Evolutionary conservation across 2,888 invertebrate genomes (phyloP), one percentile per base, ranked within the genome.

Genomic region (Antitype chi): DNA sequence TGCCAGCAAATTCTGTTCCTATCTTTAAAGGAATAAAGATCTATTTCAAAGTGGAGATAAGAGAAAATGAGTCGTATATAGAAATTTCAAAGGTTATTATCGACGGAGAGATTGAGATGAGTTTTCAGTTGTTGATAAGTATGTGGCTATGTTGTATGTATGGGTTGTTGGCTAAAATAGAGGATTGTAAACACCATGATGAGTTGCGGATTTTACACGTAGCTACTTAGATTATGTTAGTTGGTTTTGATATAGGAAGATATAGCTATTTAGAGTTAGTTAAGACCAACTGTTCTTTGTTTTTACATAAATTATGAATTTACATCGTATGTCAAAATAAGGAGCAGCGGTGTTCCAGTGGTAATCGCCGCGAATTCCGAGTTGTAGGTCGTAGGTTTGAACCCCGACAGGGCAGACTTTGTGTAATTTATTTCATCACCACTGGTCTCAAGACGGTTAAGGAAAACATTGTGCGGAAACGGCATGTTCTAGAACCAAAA

Each of bases 1-100:
- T 96, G 94, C 94, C 93, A 94, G 96, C 94, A 95, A 96, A 96
- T 95, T 96, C 94, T 94, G 94, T 92, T 93, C 92, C 90, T 94
- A 93, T 93, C 92, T 94, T 95, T 95, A 96, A 95, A 95, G 95
- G 95, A 95, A 96, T 96, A 96, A 95, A 95, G 96, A 96, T 96
- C 94, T 95, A 95, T 96, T 96, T 95, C 96, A 95, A 88, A 85
- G 90, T 83, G 69, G 92, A 91, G 94, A 92, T 94, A 92, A 94
- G 89, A 93, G 93, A 96, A 95, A 96, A 95, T 95, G 95, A 93
- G 90, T 94, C 91, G 91, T 95, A 94, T 92, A 90, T 87, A 89
- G 91, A 88, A 91, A 92, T 91, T 93, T 91, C 90, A 94, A 90
- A 88, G 94, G 90, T 89, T 87, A 92, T 90, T 92, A 93, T 94